Base-by-base conservation (phyloP, 1,140 invertebrate genomes). In the Pygmarrhopalites habei region DNA sequence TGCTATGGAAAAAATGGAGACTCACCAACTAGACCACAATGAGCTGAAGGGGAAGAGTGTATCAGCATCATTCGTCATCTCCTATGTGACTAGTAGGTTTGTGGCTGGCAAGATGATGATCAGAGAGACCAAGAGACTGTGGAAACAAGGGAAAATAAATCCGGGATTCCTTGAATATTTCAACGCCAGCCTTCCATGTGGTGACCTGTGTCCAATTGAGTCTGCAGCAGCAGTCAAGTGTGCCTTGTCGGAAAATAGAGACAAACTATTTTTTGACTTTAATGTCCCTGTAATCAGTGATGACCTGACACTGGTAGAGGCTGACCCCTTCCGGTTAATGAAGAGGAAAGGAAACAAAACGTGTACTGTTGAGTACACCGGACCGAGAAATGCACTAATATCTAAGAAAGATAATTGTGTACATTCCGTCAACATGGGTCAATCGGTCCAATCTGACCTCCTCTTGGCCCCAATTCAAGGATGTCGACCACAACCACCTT, bases 321-420 rank as follows among this genome's bases (percentile, higher is more conserved):
- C 64, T 3, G 64, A 60, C 43, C 4, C 64, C 19, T 65, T 65
- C 32, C 15, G 25, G 1, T 29, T 65, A 30, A 65, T 55, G 35
- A 3, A 2, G 1, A 15, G 28, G n/a, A 30, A 2, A 23, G 29
- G 26, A n/a, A 32, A 53, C 23, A 2, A 60, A 51, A 60, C 43
- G n/a, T 65, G 64, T 41, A 41, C 19, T 7, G 41, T 58, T 3
- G 30, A 4, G 2, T 64, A 64, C 28, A 39, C 19, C 2, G 62
- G 62, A 15, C 55, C 62, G 26, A 21, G 10, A 5, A 64, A 47
- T 29, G 62, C 56, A 21, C 21, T 64, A 5, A 14, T 58, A 17
- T 64, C 62, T n/a, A 32, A 23, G 21, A 19, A 58, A 17, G 7
- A 26, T 3, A 21, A 64, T 7, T 64, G 62, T 35, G 14, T 58